Percentiles rank a stretch among this genome's conserved stretches.
Conservation (phyloP, 2,113 vertebrate species). For the Cairina moschata region DNA sequence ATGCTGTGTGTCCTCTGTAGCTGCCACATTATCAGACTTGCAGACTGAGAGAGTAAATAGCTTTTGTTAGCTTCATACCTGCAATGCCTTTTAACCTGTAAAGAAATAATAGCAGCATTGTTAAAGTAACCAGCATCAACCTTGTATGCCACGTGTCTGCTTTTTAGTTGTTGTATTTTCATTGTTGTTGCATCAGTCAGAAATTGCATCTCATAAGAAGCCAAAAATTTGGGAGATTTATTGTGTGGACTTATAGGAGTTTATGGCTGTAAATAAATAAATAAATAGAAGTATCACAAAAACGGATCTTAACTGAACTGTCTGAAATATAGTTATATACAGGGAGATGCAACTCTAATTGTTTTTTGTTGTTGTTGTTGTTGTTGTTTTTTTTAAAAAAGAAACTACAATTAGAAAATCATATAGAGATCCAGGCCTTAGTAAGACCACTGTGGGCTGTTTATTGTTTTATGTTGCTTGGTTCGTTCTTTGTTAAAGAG, state of each 20-base stretch:
- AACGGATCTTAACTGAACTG: not conserved
- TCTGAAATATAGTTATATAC: not conserved
- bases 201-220: not conserved
- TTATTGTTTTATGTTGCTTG: not conserved
- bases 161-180: not conserved
- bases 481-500: not conserved
- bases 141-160: not conserved
- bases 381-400: too few relatives aligned
- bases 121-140: not conserved
- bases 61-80: not conserved
- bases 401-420: not conserved
- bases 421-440: not conserved
- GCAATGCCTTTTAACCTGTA: not conserved
- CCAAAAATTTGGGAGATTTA: not conserved
- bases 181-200: not conserved
- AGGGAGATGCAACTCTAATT: not conserved
- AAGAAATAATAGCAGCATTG: not conserved
- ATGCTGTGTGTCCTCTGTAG: not conserved
- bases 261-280: not conserved
- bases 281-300: not conserved
- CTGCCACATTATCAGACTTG: not conserved
- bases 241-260: not conserved
- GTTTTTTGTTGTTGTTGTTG: too few relatives aligned
- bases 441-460: not conserved
- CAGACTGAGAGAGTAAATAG: not conserved